Conservation (phyloP, 2,797 vertebrate genomes). For the Nyctalus aviator region DNA sequence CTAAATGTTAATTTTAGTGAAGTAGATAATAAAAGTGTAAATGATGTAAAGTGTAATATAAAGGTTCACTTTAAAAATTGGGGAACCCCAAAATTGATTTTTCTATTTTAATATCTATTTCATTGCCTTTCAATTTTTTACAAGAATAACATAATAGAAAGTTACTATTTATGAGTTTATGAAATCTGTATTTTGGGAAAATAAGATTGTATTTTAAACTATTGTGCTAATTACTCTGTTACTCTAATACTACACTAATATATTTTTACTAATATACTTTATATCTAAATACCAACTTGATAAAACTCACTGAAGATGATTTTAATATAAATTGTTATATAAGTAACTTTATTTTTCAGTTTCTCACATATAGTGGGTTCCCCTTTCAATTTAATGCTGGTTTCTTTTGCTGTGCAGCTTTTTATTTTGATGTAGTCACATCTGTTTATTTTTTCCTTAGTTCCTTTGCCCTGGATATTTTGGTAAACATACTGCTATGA, state of each 20-base stretch:
- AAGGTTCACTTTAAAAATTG: conserved; percentile 53
- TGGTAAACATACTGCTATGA: too few relatives aligned
- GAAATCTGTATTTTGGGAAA: conserved; percentile 56
- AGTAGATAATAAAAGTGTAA: conserved; percentile 61
- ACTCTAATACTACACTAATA: not conserved
- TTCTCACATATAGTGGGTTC: conserved; percentile 31
- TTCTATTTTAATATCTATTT: conserved; percentile 61
- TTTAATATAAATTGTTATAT: conserved; percentile 50
- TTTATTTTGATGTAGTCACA: too few relatives aligned
- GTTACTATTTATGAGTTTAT: conserved; percentile 53
- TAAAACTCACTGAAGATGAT: not conserved
- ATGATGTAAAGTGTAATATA: conserved; percentile 29
- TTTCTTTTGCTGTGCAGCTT: too few relatives aligned
- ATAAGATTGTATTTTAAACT: conserved; percentile 35
- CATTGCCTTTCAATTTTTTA: conserved; percentile 59
- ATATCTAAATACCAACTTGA: conserved; percentile 6
- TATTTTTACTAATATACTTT: conserved; percentile 13
- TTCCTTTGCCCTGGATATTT: too few relatives aligned
- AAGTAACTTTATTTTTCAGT: conserved; percentile 49
- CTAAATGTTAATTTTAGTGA: conserved; percentile 65
- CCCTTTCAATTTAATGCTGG: not conserved
- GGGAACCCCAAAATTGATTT: not conserved
- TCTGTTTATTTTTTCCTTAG: too few relatives aligned
- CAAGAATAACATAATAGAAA: conserved; percentile 64
- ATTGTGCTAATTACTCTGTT: not conserved